Evolutionary conservation across 2,888 invertebrate species (phyloP).

Genomic region (Uloborus plumipes): DNA sequence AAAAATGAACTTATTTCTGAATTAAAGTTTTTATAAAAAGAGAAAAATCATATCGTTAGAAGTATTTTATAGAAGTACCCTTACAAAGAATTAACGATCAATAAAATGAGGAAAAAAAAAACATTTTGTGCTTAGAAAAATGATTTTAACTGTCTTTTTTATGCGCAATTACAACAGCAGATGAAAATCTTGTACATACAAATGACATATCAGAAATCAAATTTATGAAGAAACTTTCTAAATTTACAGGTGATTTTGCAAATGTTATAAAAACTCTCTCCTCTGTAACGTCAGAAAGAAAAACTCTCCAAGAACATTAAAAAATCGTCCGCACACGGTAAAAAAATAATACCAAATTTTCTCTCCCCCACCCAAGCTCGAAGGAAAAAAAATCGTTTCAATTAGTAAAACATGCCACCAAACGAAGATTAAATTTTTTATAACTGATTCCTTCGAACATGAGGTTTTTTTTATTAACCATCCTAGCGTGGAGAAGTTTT

Average conservation of each 20-base stretch:
- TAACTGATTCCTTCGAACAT: conserved; percentile 15
- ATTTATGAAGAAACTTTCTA: too few relatives aligned
- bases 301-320: conserved; percentile 20
- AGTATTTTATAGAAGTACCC: neutral
- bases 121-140: neutral
- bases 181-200: too few relatives aligned
- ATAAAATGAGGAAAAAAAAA: neutral
- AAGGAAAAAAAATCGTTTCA: conserved; percentile 46
- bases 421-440: conserved; percentile 55
- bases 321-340: conserved; percentile 7
- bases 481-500: neutral
- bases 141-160: neutral
- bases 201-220: too few relatives aligned
- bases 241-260: too few relatives aligned
- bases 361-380: neutral
- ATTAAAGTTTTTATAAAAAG: too few relatives aligned
- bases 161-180: neutral
- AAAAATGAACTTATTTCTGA: neutral
- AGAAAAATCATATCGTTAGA: too few relatives aligned
- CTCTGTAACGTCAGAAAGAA: conserved; percentile 16
- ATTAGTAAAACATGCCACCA: conserved; percentile 59
- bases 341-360: neutral
- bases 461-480: conserved; percentile 16
- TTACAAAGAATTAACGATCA: neutral
- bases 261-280: neutral